Percentiles rank a stretch among this genome's conserved stretches.
These are phyloP conservation scores for Resseliella maxima DNA, from an alignment of 2,888 invertebrate genomes.

Conservation along the genomic window DNA sequence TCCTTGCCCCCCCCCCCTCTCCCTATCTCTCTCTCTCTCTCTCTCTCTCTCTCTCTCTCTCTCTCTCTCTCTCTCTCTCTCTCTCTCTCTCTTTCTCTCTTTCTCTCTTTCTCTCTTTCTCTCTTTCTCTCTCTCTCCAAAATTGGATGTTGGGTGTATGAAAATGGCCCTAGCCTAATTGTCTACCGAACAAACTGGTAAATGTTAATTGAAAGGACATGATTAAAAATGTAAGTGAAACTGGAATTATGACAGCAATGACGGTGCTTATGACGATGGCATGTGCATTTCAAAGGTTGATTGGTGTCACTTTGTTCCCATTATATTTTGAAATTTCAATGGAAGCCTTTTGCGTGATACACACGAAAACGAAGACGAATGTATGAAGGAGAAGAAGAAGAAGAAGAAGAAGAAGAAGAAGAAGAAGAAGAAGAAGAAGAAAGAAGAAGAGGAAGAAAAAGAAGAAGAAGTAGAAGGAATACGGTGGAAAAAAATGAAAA, in stretches of 20 bases:
- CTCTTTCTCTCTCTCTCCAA: not conserved
- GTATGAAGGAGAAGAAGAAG: not conserved
- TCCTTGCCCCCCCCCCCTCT: too few species aligned
- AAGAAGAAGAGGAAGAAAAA: too few species aligned
- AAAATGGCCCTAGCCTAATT: not conserved
- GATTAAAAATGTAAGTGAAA: not conserved
- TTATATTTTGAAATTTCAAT: not conserved
- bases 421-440: too few species aligned
- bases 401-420: too few species aligned
- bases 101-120: not conserved
- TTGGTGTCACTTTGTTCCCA: not conserved
- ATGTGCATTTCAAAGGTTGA: conserved; percentile 19
- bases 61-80: not conserved
- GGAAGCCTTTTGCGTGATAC: not conserved
- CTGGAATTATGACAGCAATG: not conserved
- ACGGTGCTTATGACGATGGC: not conserved
- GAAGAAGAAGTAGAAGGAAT: too few species aligned
- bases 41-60: not conserved
- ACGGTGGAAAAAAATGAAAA: too few species aligned
- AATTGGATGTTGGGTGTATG: too few species aligned
- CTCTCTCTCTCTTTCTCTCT: not conserved
- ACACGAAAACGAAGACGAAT: not conserved
- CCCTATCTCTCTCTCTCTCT: not conserved
- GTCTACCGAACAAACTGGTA: not conserved
- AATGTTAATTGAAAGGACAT: conserved; percentile 20